A percentile compares a stretch with the other conserved stretches of the same genome.
phyloP scores from a whole-genome alignment of 2,113 vertebrate genomes.

The Ochotona princeps region DNA sequence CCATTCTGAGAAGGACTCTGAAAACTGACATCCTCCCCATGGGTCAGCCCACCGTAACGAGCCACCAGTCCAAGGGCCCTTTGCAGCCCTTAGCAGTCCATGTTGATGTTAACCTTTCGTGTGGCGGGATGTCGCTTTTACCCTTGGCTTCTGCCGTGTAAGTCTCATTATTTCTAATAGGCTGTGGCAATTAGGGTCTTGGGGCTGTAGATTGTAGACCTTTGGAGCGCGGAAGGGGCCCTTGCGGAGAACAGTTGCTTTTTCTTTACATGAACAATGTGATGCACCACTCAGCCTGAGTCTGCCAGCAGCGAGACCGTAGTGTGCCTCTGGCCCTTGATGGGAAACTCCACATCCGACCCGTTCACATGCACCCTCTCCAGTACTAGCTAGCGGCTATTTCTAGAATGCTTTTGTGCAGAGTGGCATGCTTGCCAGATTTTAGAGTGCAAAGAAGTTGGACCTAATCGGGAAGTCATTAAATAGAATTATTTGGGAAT shows the following conservation, averaged over 20 bases:
- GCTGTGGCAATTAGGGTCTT: constrained; percentile 90
- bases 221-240: constrained; percentile 65
- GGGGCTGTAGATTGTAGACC: constrained; percentile 80
- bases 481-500: constrained; percentile 30
- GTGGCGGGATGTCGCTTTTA: constrained; percentile 86
- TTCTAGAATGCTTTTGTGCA: constrained; percentile 52
- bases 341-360: constrained; percentile 58
- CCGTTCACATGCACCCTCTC: constrained; percentile 61
- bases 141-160: constrained; percentile 86
- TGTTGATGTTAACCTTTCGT: constrained; percentile 89
- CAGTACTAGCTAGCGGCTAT: not conserved
- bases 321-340: constrained; percentile 17
- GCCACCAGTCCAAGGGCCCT: constrained; percentile 83
- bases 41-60: constrained; percentile 92
- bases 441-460: constrained; percentile 61
- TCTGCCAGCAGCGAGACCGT: constrained; percentile 52
- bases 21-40: constrained; percentile 88
- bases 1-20: constrained; percentile 90
- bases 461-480: constrained; percentile 61
- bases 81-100: constrained; percentile 84
- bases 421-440: not conserved
- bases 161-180: constrained; percentile 91
- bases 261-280: constrained; percentile 80
- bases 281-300: constrained; percentile 69
- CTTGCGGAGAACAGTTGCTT: constrained; percentile 77